A percentile compares a stretch with the other conserved stretches of the same genome.
These are phyloP conservation scores for Drosophila greeni DNA, from an alignment of 2,888 invertebrate species.

Conservation along the genomic window DNA sequence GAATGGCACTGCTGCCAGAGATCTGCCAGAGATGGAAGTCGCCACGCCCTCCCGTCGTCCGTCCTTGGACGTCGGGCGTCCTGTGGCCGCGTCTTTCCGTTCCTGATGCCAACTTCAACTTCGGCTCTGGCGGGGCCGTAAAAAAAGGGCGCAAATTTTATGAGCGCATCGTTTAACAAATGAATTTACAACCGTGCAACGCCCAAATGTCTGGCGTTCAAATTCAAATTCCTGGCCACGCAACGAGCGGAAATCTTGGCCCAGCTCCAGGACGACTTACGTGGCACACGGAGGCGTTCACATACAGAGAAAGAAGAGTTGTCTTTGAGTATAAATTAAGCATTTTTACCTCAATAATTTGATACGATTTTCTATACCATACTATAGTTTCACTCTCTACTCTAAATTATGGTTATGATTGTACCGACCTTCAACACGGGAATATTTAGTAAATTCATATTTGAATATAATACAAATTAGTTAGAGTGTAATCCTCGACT, in stretches of 20 bases:
- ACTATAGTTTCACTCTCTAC: background rate
- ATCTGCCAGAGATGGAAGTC: slow-evolving; percentile 49
- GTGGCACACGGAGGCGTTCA: slow-evolving; percentile 67
- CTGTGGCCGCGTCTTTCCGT: slow-evolving; percentile 45
- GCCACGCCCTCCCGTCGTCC: slow-evolving; percentile 52
- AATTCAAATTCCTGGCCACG: slow-evolving; percentile 73
- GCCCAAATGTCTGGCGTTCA: slow-evolving; percentile 79
- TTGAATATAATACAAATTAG: background rate
- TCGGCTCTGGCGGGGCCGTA: slow-evolving; percentile 41
- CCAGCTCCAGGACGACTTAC: slow-evolving; percentile 54
- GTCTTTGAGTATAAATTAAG: no score
- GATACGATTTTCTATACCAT: background rate
- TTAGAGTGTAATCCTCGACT: background rate
- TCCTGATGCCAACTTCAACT: slow-evolving; percentile 52
- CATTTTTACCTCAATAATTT: background rate
- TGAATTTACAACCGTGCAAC: slow-evolving; percentile 79
- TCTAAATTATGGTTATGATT: background rate
- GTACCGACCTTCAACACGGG: background rate
- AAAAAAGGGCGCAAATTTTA: slow-evolving; percentile 75
- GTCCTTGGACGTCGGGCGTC: slow-evolving; percentile 35
- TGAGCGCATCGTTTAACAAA: slow-evolving; percentile 79
- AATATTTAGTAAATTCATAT: background rate
- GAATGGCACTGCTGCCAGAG: slow-evolving; percentile 66
- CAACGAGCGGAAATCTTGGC: slow-evolving; percentile 36
- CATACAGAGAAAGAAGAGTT: slow-evolving; percentile 26